Evolutionary conservation across 2,888 invertebrate genomes (phyloP).

Genomic region (Polydrusus cervinus): DNA sequence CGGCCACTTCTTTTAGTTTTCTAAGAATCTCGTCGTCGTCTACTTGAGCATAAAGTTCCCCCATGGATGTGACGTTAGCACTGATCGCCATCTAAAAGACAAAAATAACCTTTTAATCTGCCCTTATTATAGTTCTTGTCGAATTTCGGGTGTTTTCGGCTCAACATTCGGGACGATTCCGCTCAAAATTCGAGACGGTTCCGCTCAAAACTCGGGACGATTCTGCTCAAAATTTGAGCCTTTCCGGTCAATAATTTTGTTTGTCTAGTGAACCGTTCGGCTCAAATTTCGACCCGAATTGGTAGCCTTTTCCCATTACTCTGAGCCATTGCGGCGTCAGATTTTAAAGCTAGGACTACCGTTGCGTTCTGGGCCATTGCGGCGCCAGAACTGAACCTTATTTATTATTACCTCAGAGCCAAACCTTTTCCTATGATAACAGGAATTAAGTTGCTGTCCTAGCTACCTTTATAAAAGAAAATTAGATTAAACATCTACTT

Average conservation of each 20-base stretch:
- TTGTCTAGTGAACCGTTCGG: slow-evolving; percentile 1
- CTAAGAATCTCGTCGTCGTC: slow-evolving; percentile 13
- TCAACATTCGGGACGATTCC: not conserved
- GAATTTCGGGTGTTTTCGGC: not conserved
- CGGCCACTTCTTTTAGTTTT: slow-evolving; percentile 4
- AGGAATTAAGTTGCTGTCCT: not conserved
- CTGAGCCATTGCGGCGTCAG: not conserved
- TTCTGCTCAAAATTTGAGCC: not conserved
- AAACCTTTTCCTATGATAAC: not conserved
- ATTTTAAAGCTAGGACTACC: not conserved
- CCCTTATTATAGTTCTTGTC: not conserved
- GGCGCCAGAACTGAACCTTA: not conserved
- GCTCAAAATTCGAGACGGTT: slow-evolving; percentile 2
- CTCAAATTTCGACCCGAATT: slow-evolving; percentile 5
- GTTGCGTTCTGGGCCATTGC: not conserved
- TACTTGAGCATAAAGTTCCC: slow-evolving; percentile 17
- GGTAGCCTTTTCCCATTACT: not conserved
- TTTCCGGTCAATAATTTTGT: not conserved
- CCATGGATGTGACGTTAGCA: slow-evolving; percentile 16
- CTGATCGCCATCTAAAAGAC: slow-evolving; percentile 16
- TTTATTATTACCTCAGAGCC: not conserved
- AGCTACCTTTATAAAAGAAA: not conserved
- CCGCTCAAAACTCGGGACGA: not conserved
- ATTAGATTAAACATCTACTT: not conserved
- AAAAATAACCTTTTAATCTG: not conserved